Evolutionary conservation across 1,140 invertebrate genomes (phyloP).

Genomic region (Cyclina sinensis): DNA sequence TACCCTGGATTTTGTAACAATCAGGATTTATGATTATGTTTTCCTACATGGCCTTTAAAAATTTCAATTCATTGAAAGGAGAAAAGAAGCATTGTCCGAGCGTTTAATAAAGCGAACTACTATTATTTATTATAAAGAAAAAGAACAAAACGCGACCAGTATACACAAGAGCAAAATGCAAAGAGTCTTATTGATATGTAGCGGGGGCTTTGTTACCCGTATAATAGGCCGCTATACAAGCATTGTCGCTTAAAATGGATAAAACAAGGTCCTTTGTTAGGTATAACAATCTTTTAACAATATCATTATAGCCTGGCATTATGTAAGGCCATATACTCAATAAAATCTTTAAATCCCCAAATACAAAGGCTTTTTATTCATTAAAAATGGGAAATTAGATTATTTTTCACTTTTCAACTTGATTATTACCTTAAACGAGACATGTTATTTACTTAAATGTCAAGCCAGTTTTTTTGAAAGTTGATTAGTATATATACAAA

Average conservation of each 20-base stretch:
- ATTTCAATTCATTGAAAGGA: slow-evolving; percentile 31
- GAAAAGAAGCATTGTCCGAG: slow-evolving; percentile 40
- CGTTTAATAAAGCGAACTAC: slow-evolving; percentile 49
- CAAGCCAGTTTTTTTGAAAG: neutral
- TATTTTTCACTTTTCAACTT: slow-evolving; percentile 45
- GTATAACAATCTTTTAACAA: slow-evolving; percentile 47
- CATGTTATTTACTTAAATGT: neutral
- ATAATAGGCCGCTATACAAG: slow-evolving; percentile 43
- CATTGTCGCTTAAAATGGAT: slow-evolving; percentile 42
- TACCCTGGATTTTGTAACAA: neutral
- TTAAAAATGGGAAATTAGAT: slow-evolving; percentile 47
- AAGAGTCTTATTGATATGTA: slow-evolving; percentile 19
- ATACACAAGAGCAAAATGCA: slow-evolving; percentile 9
- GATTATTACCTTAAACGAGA: neutral
- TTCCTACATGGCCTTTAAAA: slow-evolving; percentile 32
- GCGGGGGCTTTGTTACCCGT: slow-evolving; percentile 12
- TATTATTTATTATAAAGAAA: slow-evolving; percentile 61
- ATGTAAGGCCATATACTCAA: slow-evolving; percentile 46
- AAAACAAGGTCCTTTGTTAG: slow-evolving; percentile 48
- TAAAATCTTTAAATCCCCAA: slow-evolving; percentile 42
- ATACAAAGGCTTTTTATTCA: slow-evolving; percentile 49
- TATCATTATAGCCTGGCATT: slow-evolving; percentile 52
- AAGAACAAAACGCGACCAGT: slow-evolving; percentile 57
- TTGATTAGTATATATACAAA: neutral
- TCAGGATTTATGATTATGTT: slow-evolving; percentile 18